Percentiles rank a stretch among this genome's conserved stretches.
Conservation (phyloP, 1,140 invertebrate genomes). For the Rhagoletis pomonella region DNA sequence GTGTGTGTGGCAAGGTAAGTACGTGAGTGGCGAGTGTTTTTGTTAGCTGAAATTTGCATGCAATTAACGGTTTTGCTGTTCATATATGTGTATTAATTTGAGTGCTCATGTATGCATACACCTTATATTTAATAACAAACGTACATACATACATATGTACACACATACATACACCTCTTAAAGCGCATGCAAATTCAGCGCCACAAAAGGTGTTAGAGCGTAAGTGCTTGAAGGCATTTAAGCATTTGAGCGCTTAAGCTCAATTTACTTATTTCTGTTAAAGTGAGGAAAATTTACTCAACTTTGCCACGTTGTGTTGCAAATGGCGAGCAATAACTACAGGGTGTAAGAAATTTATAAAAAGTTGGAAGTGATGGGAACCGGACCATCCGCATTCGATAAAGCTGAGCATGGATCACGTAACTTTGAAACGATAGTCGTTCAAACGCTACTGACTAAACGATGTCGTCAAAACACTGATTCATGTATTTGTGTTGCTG, state of each 20-base stretch:
- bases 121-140: background rate
- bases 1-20: background rate
- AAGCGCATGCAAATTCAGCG: conserved; percentile 19
- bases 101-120: background rate
- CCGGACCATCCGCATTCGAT: too few species aligned
- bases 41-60: conserved; percentile 18
- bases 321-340: background rate
- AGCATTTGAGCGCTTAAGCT: conserved; percentile 28
- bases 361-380: too few species aligned
- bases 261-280: conserved; percentile 14
- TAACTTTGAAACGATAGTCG: too few species aligned
- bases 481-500: too few species aligned
- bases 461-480: too few species aligned
- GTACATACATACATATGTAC: background rate
- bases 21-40: background rate
- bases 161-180: background rate
- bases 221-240: conserved; percentile 15
- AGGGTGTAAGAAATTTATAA: too few species aligned
- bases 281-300: background rate
- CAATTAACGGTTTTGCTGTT: conserved; percentile 1
- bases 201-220: conserved; percentile 11
- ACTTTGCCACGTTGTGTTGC: background rate
- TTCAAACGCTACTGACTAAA: too few species aligned
- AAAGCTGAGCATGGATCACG: too few species aligned
- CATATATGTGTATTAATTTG: background rate